Conservation (phyloP, 2,797 vertebrate species). For the Brachyrhaphis roseni region DNA sequence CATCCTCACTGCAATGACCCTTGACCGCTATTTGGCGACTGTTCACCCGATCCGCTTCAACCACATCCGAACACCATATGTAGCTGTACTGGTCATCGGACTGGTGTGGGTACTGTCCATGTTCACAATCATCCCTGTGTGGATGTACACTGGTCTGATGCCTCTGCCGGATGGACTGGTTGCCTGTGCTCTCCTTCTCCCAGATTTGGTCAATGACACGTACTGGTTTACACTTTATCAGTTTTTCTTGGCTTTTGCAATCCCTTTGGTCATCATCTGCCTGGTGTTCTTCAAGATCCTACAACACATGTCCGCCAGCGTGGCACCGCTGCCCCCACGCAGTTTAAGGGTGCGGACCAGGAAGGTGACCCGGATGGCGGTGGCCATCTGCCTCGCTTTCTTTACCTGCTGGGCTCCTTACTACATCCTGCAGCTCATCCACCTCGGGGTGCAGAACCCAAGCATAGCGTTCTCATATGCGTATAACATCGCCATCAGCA, state of each 20-base stretch:
- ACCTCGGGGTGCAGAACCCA: conserved; percentile 83
- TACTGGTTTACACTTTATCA: conserved; percentile 91
- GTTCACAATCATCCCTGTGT: conserved; percentile 86
- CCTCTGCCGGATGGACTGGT: conserved; percentile 80
- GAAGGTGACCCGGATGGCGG: conserved; percentile 88
- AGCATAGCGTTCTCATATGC: conserved; percentile 83
- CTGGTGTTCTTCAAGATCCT: conserved; percentile 88
- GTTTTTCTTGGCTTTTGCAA: conserved; percentile 87
- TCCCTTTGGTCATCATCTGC: conserved; percentile 85
- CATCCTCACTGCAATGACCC: conserved; percentile 88
- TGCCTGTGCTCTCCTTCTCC: conserved; percentile 86
- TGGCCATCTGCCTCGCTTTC: conserved; percentile 88
- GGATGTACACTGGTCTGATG: conserved; percentile 89
- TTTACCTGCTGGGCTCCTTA: conserved; percentile 86
- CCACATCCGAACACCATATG: conserved; percentile 80
- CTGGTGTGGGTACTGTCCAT: conserved; percentile 86
- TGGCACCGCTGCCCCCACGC: conserved; percentile 84
- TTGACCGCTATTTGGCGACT: conserved; percentile 88
- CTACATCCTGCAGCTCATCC: conserved; percentile 87
- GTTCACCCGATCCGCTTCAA: conserved; percentile 89
- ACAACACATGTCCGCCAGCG: conserved; percentile 85
- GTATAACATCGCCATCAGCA: conserved; percentile 88
- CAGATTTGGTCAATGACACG: conserved; percentile 80
- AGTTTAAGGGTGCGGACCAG: conserved; percentile 81
- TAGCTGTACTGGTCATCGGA: conserved; percentile 78